Evolutionary conservation across 2,113 vertebrate species (phyloP).

Genomic region (Sus scrofa): DNA sequence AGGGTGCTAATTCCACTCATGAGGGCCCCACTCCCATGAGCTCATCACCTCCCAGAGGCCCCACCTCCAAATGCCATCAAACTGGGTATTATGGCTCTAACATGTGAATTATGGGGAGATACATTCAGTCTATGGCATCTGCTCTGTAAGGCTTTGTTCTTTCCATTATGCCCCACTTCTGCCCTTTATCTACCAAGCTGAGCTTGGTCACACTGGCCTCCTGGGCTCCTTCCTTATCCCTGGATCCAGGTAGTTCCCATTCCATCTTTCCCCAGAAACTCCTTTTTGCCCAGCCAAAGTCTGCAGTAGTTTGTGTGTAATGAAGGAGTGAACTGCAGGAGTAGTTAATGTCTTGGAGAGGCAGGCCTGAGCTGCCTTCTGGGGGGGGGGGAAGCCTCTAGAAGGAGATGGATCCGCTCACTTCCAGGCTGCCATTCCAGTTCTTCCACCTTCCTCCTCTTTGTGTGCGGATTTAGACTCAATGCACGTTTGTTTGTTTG

Average conservation of each 20-base stretch:
- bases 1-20: not conserved
- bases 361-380: no score
- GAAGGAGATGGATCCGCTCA: rapidly evolving
- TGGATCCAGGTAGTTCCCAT: not conserved
- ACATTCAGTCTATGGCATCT: not conserved
- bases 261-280: not conserved
- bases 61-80: not conserved
- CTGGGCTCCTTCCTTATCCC: not conserved
- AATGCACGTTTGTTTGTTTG: no score
- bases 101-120: not conserved
- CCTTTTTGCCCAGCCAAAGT: not conserved
- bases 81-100: not conserved
- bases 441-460: not conserved
- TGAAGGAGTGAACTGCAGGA: not conserved
- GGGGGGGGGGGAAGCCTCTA: not conserved
- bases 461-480: not conserved
- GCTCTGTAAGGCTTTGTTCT: not conserved
- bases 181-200: not conserved
- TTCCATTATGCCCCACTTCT: not conserved
- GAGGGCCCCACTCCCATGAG: not conserved
- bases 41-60: not conserved
- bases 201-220: not conserved
- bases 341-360: not conserved
- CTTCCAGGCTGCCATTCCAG: not conserved
- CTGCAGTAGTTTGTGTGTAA: not conserved